These are phyloP conservation scores for Eulimnadia texana DNA, from an alignment of 1,140 invertebrate species.

Conservation along the genomic window DNA sequence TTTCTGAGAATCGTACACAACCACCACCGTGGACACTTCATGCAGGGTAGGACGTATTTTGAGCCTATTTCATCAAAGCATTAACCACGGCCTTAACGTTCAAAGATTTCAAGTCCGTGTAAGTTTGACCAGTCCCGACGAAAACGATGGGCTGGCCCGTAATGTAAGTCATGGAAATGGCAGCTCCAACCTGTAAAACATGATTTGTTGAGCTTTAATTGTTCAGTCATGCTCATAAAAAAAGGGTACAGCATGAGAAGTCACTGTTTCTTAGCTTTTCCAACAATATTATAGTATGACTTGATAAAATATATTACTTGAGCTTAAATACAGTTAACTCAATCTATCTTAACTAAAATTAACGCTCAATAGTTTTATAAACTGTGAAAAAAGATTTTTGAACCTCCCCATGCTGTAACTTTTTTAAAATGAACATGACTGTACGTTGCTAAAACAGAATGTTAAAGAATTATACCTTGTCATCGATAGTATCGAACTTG, in stretches of 20 bases:
- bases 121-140: constrained; percentile 98
- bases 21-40: not conserved
- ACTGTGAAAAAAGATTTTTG: no score
- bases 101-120: constrained; percentile 90
- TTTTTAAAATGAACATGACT: no score
- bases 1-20: no score
- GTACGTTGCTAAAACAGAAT: not conserved
- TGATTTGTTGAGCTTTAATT: constrained; percentile 7
- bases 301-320: constrained; percentile 6
- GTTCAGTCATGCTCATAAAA: not conserved
- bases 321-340: no score
- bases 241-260: no score
- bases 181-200: constrained; percentile 74
- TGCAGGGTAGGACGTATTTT: not conserved
- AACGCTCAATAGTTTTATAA: no score
- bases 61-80: constrained; percentile 76
- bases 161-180: constrained; percentile 99
- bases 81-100: constrained; percentile 95
- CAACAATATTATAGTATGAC: no score
- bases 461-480: constrained; percentile 54
- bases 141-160: constrained; percentile 99
- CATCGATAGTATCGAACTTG: constrained; percentile 98
- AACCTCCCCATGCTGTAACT: no score
- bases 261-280: no score
- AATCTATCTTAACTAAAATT: no score